Percentiles rank a stretch among this genome's conserved stretches.
Conservation (phyloP, 2,113 vertebrate genomes). For the Phrynosoma platyrhinos region DNA sequence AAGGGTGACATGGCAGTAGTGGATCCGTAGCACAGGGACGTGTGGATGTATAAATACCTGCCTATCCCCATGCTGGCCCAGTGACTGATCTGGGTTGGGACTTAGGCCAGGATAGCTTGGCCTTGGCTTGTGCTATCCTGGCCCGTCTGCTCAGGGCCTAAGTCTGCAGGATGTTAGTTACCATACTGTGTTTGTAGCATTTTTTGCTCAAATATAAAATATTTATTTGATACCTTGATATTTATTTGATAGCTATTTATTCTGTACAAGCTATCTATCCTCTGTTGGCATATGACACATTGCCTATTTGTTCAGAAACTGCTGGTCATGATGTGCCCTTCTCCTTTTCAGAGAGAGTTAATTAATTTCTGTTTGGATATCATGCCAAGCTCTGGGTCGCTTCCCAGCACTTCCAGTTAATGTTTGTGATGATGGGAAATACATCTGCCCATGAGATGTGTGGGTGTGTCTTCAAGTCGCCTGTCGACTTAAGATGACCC, state of each 20-base stretch:
- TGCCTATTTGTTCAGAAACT: background rate
- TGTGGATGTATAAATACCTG: no score
- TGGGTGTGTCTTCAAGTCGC: no score
- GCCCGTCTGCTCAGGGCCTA: no score
- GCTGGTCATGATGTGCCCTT: background rate
- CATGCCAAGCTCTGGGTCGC: background rate
- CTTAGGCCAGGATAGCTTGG: no score
- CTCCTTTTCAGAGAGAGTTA: background rate
- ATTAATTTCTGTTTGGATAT: background rate
- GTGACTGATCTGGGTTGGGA: no score
- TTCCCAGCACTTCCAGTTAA: background rate
- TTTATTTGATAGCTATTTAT: background rate
- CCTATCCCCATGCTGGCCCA: no score
- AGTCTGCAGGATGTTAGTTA: no score
- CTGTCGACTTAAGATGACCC: no score
- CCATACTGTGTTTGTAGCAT: background rate
- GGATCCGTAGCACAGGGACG: no score
- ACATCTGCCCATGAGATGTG: background rate
- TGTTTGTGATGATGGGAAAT: background rate
- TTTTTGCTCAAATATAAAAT: background rate
- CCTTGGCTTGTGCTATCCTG: no score
- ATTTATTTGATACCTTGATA: no score
- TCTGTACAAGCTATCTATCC: background rate
- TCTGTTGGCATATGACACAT: background rate
- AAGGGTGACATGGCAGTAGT: no score